Base-by-base conservation (phyloP, 1,140 invertebrate species). In the Heliconius hewitsoni region DNA sequence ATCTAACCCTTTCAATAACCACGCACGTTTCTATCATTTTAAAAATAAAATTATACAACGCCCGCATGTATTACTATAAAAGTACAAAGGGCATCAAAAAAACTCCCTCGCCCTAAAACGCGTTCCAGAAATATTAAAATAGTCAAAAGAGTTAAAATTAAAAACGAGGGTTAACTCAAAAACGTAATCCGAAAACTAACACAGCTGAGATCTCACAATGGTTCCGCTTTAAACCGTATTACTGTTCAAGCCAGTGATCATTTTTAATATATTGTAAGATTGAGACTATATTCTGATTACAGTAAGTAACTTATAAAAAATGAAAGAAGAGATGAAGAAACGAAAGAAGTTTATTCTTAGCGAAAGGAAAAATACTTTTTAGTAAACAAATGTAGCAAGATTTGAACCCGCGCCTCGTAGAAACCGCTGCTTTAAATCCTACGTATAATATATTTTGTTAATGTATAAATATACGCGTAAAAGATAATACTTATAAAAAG, bases 71-170 rank as follows among this genome's bases (percentile, higher is more conserved):
- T 82, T 84, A 66, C 19, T 57, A 23, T 52, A 52, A 52, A 52
- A 57, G 60, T 66, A 66, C 60, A 66, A 66, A 66, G 60, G 60
- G 81, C 85, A 85, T 84, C 81, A 81, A 80, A 79, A 52, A 79
- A 75, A 75, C 74, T 73, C 79, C 79, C 79, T 93, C 92, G 83
- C 91, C 91, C 90, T 74, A 85, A 89, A 93, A 93, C 89, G 80
- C 88, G 92, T 92, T 91, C 89, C 91, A 89, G 88, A 94, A 94
- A 94, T 94, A 93, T 93, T 94, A 93, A 94, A 94, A 93, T 93
- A 93, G 92, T 91, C 89, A 91, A 93, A 93, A 93, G 92, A 93
- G 91, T 93, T 94, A 92, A 94, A 94, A 89, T 93, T 94, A 91
- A 93, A 89, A 91, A 89, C 86, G 84, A 90, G 91, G 91, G 88